These are phyloP conservation scores for Apodemus sylvaticus DNA, from an alignment of 2,113 vertebrate species.

Conservation along the genomic window DNA sequence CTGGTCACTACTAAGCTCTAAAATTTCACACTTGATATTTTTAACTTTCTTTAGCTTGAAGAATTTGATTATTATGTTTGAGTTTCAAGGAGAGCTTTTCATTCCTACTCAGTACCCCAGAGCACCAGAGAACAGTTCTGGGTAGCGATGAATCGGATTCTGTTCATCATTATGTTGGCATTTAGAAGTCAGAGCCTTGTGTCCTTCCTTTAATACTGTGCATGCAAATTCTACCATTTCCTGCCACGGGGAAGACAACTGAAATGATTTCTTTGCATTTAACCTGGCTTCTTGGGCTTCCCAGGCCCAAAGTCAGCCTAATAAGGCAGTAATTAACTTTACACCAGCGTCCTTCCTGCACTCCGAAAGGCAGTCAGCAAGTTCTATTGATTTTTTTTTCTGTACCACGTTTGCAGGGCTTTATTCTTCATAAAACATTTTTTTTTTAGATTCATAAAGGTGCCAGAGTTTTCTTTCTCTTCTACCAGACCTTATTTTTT, in stretches of 20 bases:
- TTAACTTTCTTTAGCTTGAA: conserved; percentile 25
- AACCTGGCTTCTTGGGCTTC: not conserved
- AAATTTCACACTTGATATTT: conserved; percentile 11
- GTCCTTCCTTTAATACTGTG: conserved; percentile 53
- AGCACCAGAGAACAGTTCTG: conserved; percentile 32
- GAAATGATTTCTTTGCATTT: conserved; percentile 45
- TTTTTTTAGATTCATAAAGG: conserved; percentile 28
- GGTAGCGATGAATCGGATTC: conserved; percentile 31
- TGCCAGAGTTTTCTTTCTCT: conserved; percentile 65
- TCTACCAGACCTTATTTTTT: conserved; percentile 68
- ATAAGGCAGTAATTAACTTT: conserved; percentile 61
- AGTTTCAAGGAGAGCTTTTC: conserved; percentile 47
- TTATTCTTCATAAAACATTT: conserved; percentile 62
- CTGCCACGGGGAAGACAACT: conserved; percentile 19
- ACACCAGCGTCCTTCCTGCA: conserved; percentile 48
- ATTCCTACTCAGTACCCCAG: conserved; percentile 32
- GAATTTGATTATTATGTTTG: conserved; percentile 24
- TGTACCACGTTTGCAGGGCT: conserved; percentile 36
- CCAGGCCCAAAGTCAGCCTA: conserved; percentile 21
- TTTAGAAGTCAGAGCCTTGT: conserved; percentile 65
- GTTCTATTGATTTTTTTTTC: conserved; percentile 48
- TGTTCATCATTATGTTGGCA: conserved; percentile 49
- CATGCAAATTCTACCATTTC: conserved; percentile 63
- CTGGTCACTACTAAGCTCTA: not conserved
- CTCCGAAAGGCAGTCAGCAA: conserved; percentile 44